phyloP scores from a whole-genome alignment of 2,888 invertebrate species.

The Andrena marginata region DNA sequence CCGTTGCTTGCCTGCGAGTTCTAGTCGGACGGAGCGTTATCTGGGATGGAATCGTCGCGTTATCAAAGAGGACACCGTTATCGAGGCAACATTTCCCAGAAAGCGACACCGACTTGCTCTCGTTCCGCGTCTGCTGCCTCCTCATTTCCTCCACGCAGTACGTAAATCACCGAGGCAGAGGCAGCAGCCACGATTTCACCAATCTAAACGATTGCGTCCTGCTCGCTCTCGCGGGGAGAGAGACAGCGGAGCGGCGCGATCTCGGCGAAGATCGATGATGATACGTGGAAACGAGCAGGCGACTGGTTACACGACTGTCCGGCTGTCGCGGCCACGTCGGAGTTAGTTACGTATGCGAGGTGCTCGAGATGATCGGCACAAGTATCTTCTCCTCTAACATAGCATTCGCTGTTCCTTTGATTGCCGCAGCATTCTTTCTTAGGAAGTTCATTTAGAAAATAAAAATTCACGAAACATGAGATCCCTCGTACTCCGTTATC shows the following conservation, averaged over 20 bases:
- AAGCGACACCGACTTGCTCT: slow-evolving; percentile 56
- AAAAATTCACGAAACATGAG: no score
- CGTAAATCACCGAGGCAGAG: slow-evolving; percentile 70
- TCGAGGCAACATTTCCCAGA: slow-evolving; percentile 33
- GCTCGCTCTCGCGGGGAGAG: slow-evolving; percentile 39
- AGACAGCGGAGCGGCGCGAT: slow-evolving; percentile 25
- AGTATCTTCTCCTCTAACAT: slow-evolving; percentile 16
- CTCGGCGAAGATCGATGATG: slow-evolving; percentile 55
- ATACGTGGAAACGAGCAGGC: slow-evolving; percentile 50
- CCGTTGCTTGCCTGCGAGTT: not conserved
- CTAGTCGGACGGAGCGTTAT: not conserved
- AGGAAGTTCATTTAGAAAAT: no score
- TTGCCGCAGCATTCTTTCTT: no score
- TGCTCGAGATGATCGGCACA: slow-evolving; percentile 25
- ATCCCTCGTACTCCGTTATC: no score
- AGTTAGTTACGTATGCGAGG: slow-evolving; percentile 53
- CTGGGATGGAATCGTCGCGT: not conserved
- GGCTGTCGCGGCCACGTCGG: slow-evolving; percentile 70
- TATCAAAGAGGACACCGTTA: slow-evolving; percentile 15
- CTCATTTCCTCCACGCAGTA: slow-evolving; percentile 49
- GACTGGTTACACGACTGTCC: slow-evolving; percentile 63
- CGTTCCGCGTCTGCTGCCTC: slow-evolving; percentile 32
- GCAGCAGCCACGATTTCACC: slow-evolving; percentile 66
- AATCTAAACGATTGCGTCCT: slow-evolving; percentile 70
- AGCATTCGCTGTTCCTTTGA: not conserved